Conservation (phyloP, 2,888 invertebrate species). For the Spisula solida region DNA sequence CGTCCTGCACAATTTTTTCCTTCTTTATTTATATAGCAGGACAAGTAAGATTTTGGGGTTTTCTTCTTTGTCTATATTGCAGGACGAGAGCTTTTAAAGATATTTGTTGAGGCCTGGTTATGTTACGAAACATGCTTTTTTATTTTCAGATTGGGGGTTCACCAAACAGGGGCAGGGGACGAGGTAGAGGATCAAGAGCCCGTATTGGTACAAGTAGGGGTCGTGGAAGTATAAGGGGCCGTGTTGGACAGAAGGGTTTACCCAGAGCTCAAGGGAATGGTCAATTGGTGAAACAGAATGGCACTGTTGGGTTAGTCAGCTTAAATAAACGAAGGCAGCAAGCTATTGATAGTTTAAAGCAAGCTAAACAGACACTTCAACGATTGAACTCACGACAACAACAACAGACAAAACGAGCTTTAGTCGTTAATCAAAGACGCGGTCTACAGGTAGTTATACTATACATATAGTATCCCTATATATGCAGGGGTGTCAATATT, state of each 20-base stretch:
- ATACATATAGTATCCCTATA: too few relatives aligned
- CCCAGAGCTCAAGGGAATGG: slow-evolving; percentile 27
- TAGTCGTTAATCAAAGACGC: slow-evolving; percentile 52
- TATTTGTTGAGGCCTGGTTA: background rate
- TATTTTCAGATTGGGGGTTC: background rate
- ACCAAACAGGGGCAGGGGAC: slow-evolving; percentile 29
- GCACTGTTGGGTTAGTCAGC: slow-evolving; percentile 47
- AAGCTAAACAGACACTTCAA: slow-evolving; percentile 62
- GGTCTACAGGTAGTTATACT: slow-evolving; percentile 57
- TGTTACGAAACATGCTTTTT: background rate
- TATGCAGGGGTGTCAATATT: too few relatives aligned
- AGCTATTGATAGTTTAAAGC: slow-evolving; percentile 52
- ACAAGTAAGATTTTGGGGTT: too few relatives aligned
- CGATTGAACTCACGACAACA: slow-evolving; percentile 53
- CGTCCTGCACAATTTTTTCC: too few relatives aligned
- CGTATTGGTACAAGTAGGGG: background rate
- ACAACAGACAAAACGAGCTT: slow-evolving; percentile 48
- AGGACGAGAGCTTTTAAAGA: too few relatives aligned
- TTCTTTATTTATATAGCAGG: too few relatives aligned
- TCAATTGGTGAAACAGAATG: background rate
- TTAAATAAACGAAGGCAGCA: slow-evolving; percentile 53
- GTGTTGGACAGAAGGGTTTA: slow-evolving; percentile 1
- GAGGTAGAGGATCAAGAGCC: slow-evolving; percentile 26
- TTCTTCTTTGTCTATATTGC: too few relatives aligned
- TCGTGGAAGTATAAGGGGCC: slow-evolving; percentile 22